phyloP scores from a whole-genome alignment of 30 jellyfish, hydroid and myxozoan genomes.

The Chironex yamaguchii region DNA sequence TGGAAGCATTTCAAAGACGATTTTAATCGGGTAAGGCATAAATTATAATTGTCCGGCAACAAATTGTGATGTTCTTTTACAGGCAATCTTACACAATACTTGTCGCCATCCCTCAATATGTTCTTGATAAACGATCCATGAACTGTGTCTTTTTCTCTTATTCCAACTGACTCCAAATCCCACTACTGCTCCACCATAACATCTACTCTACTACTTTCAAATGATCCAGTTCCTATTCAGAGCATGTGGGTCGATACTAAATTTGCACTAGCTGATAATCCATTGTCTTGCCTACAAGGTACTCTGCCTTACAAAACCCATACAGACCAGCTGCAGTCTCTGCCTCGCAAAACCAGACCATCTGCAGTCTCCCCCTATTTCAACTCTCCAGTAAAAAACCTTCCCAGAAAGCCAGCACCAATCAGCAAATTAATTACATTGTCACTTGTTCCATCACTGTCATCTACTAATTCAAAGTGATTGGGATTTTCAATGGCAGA shows the following conservation, averaged over 20 bases:
- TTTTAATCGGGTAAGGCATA: slow-evolving; percentile 1
- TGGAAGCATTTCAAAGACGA: not conserved
- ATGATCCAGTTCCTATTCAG: not conserved
- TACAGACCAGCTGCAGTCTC: not conserved
- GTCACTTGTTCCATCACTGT: slow-evolving; percentile 1
- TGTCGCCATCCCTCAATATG: slow-evolving; percentile 1
- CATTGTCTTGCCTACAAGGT: slow-evolving; percentile 3
- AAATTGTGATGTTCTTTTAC: not conserved
- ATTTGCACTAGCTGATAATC: not conserved
- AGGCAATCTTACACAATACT: no score
- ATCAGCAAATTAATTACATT: not conserved
- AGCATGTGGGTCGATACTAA: slow-evolving; percentile 14
- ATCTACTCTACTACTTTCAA: not conserved
- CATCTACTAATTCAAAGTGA: slow-evolving; percentile 4
- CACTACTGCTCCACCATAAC: not conserved
- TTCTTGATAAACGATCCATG: no score
- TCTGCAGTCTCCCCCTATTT: slow-evolving; percentile 17
- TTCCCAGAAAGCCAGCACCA: not conserved
- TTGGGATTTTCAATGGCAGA: not conserved
- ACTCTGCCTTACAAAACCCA: slow-evolving; percentile 42
- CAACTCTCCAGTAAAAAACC: slow-evolving; percentile 16
- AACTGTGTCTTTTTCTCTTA: not conserved
- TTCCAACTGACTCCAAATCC: slow-evolving; percentile 9
- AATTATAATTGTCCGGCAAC: slow-evolving; percentile 22
- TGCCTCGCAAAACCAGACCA: not conserved